Percentiles rank a stretch among this genome's conserved stretches.
Conservation (phyloP, 1,140 invertebrate species). For the Centruroides vittatus region DNA sequence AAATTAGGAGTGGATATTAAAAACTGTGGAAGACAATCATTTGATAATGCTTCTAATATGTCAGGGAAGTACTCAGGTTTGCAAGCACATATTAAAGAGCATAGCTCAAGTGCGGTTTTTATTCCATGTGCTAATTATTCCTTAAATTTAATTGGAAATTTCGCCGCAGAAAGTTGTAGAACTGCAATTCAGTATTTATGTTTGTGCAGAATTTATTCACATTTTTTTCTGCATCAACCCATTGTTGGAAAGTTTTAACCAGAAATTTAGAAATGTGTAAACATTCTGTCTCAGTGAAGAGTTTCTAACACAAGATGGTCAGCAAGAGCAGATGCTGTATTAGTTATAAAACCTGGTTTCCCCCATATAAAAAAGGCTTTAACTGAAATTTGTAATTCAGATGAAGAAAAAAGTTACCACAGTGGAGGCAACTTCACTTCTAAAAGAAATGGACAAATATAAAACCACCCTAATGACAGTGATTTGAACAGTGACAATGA, state of each 20-base stretch:
- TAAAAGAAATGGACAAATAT: not conserved
- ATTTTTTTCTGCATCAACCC: not conserved
- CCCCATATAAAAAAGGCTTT: no score
- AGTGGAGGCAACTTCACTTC: not conserved
- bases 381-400: not conserved
- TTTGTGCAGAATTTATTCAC: not conserved
- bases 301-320: not conserved
- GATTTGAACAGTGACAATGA: no score
- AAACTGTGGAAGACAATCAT: constrained; percentile 18
- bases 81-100: constrained; percentile 6
- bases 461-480: not conserved
- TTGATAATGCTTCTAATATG: constrained; percentile 20
- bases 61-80: constrained; percentile 16
- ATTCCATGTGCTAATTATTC: not conserved
- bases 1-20: constrained; percentile 10
- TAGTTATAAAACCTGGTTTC: no score
- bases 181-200: not conserved
- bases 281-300: not conserved
- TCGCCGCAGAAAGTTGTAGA: not conserved
- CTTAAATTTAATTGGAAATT: not conserved
- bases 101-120: constrained; percentile 1
- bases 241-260: not conserved
- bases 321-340: no score
- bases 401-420: not conserved
- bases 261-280: not conserved